phyloP scores from a whole-genome alignment of 64 coral and sea anemone genomes.

The Actinia equina region DNA sequence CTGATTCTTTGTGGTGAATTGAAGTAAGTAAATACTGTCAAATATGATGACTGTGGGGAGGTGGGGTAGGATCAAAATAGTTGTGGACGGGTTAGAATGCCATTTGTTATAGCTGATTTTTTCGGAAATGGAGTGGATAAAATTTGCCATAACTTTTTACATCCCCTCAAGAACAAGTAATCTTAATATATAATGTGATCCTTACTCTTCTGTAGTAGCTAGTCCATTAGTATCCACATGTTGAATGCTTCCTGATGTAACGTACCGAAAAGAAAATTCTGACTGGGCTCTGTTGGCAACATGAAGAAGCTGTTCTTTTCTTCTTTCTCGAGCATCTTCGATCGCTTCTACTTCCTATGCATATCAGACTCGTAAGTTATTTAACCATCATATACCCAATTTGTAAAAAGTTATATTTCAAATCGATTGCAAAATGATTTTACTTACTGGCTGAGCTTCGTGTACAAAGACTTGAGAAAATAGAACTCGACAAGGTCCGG shows the following conservation, averaged over 20 bases:
- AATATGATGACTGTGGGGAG: too few species aligned
- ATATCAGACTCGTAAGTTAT: neutral
- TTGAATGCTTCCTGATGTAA: conserved; percentile 36
- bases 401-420: neutral
- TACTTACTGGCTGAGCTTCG: conserved; percentile 38
- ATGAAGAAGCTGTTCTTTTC: conserved; percentile 64
- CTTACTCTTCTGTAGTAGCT: conserved; percentile 80
- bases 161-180: too few species aligned
- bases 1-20: too few species aligned
- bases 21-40: too few species aligned
- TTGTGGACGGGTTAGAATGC: too few species aligned
- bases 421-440: neutral
- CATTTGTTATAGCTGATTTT: too few species aligned
- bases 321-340: conserved; percentile 57
- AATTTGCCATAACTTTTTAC: too few species aligned
- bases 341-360: conserved; percentile 13
- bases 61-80: too few species aligned
- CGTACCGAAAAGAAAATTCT: conserved; percentile 89
- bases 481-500: conserved; percentile 78
- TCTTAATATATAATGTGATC: neutral
- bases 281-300: conserved; percentile 84
- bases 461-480: conserved; percentile 65
- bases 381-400: neutral
- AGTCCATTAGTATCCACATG: conserved; percentile 36
- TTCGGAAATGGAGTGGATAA: too few species aligned